These are phyloP conservation scores for Cichladusa arquata DNA, from an alignment of 2,113 vertebrate species.

Conservation along the genomic window DNA sequence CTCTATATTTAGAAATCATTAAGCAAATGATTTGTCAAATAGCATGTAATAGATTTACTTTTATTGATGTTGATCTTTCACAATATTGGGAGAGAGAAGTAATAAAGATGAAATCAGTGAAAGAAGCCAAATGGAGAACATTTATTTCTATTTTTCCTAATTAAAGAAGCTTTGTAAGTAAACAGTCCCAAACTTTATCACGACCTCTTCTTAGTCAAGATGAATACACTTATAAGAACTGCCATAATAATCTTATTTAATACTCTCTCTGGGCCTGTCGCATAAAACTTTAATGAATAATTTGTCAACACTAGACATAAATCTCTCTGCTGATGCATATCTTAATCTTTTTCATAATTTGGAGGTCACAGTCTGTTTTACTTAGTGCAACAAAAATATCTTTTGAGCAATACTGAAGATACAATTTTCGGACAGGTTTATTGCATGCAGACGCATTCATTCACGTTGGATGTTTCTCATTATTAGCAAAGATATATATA, in stretches of 20 bases:
- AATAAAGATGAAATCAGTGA: conserved; percentile 43
- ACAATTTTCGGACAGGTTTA: conserved; percentile 47
- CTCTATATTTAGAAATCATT: conserved; percentile 19
- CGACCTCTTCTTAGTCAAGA: conserved; percentile 45
- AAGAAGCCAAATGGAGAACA: conserved; percentile 20
- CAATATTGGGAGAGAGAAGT: neutral
- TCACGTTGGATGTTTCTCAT: conserved; percentile 28
- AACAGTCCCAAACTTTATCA: conserved; percentile 35
- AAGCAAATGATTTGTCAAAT: conserved; percentile 38
- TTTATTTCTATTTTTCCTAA: conserved; percentile 11
- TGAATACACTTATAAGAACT: conserved; percentile 52
- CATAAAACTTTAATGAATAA: conserved; percentile 64
- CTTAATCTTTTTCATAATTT: conserved; percentile 66
- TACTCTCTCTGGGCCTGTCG: conserved; percentile 30
- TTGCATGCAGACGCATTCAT: conserved; percentile 22
- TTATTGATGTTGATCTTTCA: conserved; percentile 37
- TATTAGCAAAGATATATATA: conserved; percentile 46
- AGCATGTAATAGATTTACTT: neutral
- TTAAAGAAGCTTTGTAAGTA: conserved; percentile 41
- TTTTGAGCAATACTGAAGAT: conserved; percentile 50
- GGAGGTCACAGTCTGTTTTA: conserved; percentile 55
- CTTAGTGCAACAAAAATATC: conserved; percentile 37
- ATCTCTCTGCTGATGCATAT: conserved; percentile 55
- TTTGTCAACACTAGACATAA: conserved; percentile 68
- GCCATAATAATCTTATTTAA: conserved; percentile 54